These are phyloP conservation scores for Stylophora pistillata DNA, from an alignment of 64 coral and sea anemone species.

Conservation along the genomic window DNA sequence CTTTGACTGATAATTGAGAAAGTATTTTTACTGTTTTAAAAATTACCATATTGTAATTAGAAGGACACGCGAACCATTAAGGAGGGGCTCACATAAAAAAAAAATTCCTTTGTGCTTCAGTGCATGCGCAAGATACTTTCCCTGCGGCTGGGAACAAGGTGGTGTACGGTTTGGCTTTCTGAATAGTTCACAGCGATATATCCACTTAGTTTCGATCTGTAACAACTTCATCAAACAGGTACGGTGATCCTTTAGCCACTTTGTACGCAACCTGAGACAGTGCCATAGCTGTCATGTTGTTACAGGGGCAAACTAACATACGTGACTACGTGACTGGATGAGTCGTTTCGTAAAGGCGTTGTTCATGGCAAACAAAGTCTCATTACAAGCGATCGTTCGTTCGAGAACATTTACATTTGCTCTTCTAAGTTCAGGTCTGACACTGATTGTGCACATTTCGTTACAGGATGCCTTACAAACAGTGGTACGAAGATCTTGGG, in stretches of 20 bases:
- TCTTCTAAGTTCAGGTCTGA: not conserved
- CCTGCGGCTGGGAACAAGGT: not conserved
- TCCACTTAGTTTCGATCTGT: not conserved
- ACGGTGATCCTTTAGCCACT: not conserved
- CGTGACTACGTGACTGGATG: constrained; percentile 31
- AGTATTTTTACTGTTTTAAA: too few relatives aligned
- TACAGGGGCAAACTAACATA: not conserved
- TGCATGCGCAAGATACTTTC: not conserved
- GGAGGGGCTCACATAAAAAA: constrained; percentile 10
- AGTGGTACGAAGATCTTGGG: constrained; percentile 21
- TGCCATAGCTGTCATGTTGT: not conserved
- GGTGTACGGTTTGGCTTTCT: not conserved
- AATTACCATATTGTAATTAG: too few relatives aligned
- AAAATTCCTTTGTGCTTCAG: not conserved
- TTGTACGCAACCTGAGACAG: not conserved
- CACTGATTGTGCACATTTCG: not conserved
- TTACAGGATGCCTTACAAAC: constrained; percentile 34
- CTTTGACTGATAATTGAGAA: too few relatives aligned
- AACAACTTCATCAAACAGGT: not conserved
- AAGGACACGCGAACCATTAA: too few relatives aligned
- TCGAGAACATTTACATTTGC: not conserved
- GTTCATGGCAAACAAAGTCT: not conserved
- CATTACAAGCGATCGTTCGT: not conserved
- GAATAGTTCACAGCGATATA: not conserved
- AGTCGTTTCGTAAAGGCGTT: not conserved